These are phyloP conservation scores for Oreortyx pictus DNA, from an alignment of 2,797 vertebrate genomes.

Conservation along the genomic window DNA sequence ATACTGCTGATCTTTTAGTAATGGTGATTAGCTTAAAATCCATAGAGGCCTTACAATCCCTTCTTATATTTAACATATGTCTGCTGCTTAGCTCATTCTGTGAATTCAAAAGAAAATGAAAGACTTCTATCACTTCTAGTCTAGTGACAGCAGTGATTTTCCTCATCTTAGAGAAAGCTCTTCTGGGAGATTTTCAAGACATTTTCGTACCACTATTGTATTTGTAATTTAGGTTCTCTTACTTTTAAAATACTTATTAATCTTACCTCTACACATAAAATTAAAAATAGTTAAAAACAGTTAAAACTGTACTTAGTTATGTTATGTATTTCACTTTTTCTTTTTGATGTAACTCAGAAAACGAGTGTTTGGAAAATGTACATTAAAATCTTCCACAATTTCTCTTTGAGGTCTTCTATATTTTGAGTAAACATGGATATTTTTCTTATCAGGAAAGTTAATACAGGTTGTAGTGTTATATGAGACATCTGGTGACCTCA, in stretches of 20 bases:
- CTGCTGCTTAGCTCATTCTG: not conserved
- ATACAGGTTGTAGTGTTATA: not conserved
- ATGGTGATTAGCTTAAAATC: not conserved
- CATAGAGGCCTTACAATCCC: not conserved
- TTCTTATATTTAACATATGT: not conserved
- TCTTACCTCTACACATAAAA: not conserved
- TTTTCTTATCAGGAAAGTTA: not conserved
- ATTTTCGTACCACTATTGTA: not conserved
- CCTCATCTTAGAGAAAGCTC: not conserved
- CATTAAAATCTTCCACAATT: not conserved
- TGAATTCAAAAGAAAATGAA: not conserved
- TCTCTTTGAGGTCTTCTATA: not conserved
- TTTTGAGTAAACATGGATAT: not conserved
- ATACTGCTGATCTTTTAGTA: not conserved
- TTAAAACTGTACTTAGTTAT: not conserved
- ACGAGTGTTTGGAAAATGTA: accelerated
- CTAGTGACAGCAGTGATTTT: not conserved
- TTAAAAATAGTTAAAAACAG: not conserved
- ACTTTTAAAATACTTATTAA: not conserved
- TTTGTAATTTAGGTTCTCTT: not conserved
- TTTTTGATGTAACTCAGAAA: not conserved
- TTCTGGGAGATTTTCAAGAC: not conserved
- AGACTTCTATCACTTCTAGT: not conserved
- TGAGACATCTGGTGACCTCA: not conserved
- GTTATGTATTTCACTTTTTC: not conserved